Base-by-base conservation (phyloP, 2,797 vertebrate genomes). In the Vipera ursinii region DNA sequence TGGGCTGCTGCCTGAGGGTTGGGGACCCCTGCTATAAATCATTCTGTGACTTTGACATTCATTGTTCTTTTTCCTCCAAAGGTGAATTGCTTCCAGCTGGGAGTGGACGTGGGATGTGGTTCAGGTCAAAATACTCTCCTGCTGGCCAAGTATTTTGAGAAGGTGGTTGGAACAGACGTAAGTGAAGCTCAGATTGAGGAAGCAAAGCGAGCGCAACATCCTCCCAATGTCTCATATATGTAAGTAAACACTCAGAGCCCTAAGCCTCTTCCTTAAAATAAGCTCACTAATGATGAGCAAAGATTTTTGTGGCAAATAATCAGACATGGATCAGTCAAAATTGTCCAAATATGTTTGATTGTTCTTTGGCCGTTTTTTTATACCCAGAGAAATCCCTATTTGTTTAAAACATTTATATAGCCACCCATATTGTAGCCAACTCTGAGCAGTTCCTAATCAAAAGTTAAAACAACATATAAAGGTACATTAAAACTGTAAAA, bases 151-250 rank as follows among this genome's bases (percentile, higher is more conserved):
- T 97, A 98, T 93, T 99, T 98, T 93, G 65, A 92, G 63, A 97
- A 96, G 22, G 98, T 98, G 93, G 95, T 98, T 90, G 98, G 98
- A n/a, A 98, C 96, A 0, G 98, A 98, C 7, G 96, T 99, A 63
- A 99, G 98, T 1, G 96, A 97, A 60, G 98, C 98, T 0, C 98
- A 99, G 95, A 95, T 99, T 44, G 97, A 98, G 88, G 91, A 97
- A 95, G 98, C 98, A 86, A 92, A 15, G 61, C 94, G 95, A 32
- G 88, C 95, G 15, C 92, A 2, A 2, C 88, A 90, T 44, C 89
- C 95, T 38, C 48, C 94, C 26, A 98, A 98, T 90, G 93, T 98
- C 92, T 96, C 97, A 5, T 98, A 97, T 85, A 96, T 94, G 98
- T 98, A 86, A 95, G 94, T 87, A 55, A 59, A 22, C 61, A 2